Percentiles rank a stretch among this genome's conserved stretches.
Evolutionary conservation across 2,113 vertebrate genomes (phyloP).

Genomic region (Chrysochloris asiatica): DNA sequence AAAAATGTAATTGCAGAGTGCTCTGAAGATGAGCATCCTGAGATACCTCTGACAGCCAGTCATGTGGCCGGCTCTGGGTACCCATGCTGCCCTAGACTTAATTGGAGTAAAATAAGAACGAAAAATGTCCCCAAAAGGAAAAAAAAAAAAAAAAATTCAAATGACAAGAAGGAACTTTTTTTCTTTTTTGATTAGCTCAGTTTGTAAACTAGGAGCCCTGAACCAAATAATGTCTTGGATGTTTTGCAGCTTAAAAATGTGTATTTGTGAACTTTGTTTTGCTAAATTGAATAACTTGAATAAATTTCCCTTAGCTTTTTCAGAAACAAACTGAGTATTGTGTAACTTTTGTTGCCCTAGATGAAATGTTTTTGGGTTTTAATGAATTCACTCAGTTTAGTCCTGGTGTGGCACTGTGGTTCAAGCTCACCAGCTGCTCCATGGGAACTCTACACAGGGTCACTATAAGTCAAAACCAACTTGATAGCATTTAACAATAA

Average conservation of each 20-base stretch:
- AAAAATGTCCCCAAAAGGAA: background rate
- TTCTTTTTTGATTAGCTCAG: slow-evolving; percentile 27
- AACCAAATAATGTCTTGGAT: slow-evolving; percentile 3
- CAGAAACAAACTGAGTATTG: background rate
- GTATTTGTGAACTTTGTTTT: background rate
- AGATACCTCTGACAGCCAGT: background rate
- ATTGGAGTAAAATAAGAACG: background rate
- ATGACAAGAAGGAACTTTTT: background rate
- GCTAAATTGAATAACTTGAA: background rate
- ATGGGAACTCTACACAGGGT: too few species aligned
- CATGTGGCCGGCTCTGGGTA: background rate
- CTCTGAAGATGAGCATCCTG: background rate
- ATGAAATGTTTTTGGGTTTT: background rate
- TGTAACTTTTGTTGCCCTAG: background rate
- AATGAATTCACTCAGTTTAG: background rate
- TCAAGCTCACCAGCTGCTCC: too few species aligned
- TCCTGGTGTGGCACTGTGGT: too few species aligned
- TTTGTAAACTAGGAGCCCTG: background rate
- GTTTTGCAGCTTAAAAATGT: slow-evolving; percentile 12
- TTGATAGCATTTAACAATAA: too few species aligned
- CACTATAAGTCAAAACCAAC: too few species aligned
- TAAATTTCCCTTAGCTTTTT: slow-evolving; percentile 22
- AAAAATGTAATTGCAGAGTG: background rate
- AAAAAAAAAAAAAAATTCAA: background rate
- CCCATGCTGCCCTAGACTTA: background rate